These are phyloP conservation scores for Halcyon leucocephala DNA, from an alignment of 2,797 vertebrate genomes.

Conservation along the genomic window DNA sequence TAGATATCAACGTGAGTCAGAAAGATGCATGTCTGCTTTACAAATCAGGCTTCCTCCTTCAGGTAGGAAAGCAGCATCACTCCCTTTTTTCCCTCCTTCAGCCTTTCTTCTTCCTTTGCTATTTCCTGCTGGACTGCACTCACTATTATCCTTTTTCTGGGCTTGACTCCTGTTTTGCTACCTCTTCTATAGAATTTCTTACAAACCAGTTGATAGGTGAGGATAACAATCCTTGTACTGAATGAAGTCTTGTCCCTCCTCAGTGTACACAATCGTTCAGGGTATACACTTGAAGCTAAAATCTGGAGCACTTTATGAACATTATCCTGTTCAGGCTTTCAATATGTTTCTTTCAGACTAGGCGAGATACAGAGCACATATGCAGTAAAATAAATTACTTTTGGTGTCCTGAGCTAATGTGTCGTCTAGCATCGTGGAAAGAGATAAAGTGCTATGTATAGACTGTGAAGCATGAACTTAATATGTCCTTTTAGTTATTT, in stretches of 20 bases:
- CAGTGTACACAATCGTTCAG: neutral
- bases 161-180: neutral
- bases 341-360: neutral
- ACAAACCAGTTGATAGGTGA: neutral
- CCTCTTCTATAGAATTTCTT: neutral
- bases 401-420: neutral
- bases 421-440: neutral
- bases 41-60: neutral
- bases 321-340: neutral
- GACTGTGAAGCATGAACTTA: constrained; percentile 22
- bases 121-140: neutral
- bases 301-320: neutral
- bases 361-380: neutral
- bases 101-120: neutral
- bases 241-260: neutral
- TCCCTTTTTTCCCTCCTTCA: neutral
- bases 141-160: neutral
- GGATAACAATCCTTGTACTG: neutral
- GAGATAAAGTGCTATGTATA: neutral
- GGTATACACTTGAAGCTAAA: neutral
- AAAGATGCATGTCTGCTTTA: neutral
- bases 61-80: neutral
- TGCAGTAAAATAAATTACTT: constrained; percentile 18
- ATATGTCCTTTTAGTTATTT: constrained; percentile 19
- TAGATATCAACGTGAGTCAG: neutral